A percentile compares a stretch with the other conserved stretches of the same genome.
These are phyloP conservation scores for Bufo bufo DNA, from an alignment of 2,113 vertebrate genomes.

Conservation along the genomic window DNA sequence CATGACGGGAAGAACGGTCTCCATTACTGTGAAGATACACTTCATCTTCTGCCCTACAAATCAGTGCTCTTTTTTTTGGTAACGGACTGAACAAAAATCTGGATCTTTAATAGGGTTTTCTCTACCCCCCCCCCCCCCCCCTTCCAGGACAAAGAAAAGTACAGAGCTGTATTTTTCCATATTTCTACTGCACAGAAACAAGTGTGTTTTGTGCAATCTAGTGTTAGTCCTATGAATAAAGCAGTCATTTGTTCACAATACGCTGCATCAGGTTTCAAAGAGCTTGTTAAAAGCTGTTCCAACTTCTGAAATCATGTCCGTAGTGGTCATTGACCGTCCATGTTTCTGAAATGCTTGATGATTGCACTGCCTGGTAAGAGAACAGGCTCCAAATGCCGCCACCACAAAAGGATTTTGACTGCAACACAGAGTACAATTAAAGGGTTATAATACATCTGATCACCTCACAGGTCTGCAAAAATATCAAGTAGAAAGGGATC, in stretches of 20 bases:
- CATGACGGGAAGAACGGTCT: neutral
- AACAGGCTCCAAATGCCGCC: slow-evolving; percentile 89
- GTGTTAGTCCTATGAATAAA: slow-evolving; percentile 6
- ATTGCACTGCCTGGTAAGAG: slow-evolving; percentile 89
- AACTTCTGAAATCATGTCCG: slow-evolving; percentile 93
- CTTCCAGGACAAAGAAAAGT: no score
- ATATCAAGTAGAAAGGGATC: neutral
- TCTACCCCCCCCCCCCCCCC: slow-evolving; percentile 55
- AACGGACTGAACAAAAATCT: neutral
- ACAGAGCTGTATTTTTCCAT: slow-evolving; percentile 59
- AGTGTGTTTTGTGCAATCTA: slow-evolving; percentile 13
- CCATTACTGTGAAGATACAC: slow-evolving; percentile 65
- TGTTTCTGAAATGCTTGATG: slow-evolving; percentile 89
- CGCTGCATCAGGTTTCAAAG: slow-evolving; percentile 82
- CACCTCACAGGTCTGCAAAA: neutral
- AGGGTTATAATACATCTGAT: neutral
- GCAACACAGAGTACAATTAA: neutral
- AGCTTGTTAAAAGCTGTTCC: slow-evolving; percentile 87
- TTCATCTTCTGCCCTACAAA: neutral
- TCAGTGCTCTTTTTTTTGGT: neutral
- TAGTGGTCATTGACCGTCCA: slow-evolving; percentile 88
- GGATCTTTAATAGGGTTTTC: slow-evolving; percentile 61
- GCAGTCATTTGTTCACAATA: slow-evolving; percentile 15
- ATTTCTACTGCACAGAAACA: slow-evolving; percentile 62
- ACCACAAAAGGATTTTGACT: slow-evolving; percentile 86